Conservation (phyloP, 2,888 invertebrate genomes). For the Pristionchus exspectatus region DNA sequence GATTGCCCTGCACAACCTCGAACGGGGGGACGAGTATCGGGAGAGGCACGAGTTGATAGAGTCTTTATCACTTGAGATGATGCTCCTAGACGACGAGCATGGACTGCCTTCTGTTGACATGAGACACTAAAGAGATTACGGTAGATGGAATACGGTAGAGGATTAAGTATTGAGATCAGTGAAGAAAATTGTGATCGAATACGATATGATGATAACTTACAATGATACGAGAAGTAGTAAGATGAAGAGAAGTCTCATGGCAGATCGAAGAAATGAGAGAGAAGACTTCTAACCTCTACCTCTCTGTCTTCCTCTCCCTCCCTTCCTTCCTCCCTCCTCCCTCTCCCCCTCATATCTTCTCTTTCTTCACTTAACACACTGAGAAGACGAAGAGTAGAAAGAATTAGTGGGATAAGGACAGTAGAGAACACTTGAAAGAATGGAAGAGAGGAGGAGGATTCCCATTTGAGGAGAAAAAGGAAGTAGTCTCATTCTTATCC, state of each 20-base stretch:
- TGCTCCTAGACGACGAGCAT: conserved; percentile 71
- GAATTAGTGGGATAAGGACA: conserved; percentile 21
- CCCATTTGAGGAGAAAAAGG: not conserved
- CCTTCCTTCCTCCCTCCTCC: conserved; percentile 3
- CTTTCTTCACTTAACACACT: conserved; percentile 39
- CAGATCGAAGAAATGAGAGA: conserved; percentile 1
- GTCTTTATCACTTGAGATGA: conserved; percentile 69
- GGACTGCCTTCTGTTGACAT: conserved; percentile 58
- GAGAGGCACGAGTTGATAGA: conserved; percentile 73
- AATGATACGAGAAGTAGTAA: not conserved
- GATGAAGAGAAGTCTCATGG: conserved; percentile 15
- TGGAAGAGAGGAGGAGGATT: not conserved
- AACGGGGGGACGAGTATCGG: conserved; percentile 74
- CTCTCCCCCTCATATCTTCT: conserved; percentile 6
- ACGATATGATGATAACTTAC: not conserved
- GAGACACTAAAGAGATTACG: conserved; percentile 10
- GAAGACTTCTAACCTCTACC: conserved; percentile 32
- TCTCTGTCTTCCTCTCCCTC: conserved; percentile 18
- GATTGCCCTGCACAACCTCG: conserved; percentile 64
- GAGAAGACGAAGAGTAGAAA: conserved; percentile 31
- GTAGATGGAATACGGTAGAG: not conserved
- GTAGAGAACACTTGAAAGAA: conserved; percentile 38
- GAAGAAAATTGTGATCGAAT: not conserved
- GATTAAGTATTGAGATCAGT: not conserved
- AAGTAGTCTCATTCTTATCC: not conserved